Percentiles rank a stretch among this genome's conserved stretches.
Conservation (phyloP, 2,888 invertebrate species). For the Metopia argyrocephala region DNA sequence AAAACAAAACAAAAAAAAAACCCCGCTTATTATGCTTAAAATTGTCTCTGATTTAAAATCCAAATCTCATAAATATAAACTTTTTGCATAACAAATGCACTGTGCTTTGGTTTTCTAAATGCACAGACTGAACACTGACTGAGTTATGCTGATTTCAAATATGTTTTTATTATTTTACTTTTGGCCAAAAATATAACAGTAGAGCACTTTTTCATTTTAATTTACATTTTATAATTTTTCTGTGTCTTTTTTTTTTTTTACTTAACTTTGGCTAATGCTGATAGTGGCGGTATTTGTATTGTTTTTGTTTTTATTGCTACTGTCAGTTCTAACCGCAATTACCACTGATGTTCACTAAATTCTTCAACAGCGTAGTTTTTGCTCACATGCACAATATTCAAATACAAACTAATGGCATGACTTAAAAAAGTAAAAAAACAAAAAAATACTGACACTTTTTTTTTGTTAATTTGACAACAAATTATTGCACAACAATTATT, state of each 20-base stretch:
- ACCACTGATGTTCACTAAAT: conserved; percentile 58
- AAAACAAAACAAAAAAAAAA: neutral
- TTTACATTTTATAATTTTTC: conserved; percentile 7
- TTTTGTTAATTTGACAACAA: too few relatives aligned
- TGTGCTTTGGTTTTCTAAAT: conserved; percentile 12
- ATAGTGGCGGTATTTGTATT: neutral
- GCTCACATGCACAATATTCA: too few relatives aligned
- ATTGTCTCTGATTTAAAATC: conserved; percentile 31
- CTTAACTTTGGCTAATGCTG: neutral
- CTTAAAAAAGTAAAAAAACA: too few relatives aligned
- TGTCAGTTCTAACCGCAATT: conserved; percentile 55
- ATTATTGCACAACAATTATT: too few relatives aligned
- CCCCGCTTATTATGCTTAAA: conserved; percentile 5
- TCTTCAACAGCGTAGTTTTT: conserved; percentile 17
- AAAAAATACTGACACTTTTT: conserved; percentile 11
- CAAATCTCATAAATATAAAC: conserved; percentile 34
- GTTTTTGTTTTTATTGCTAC: conserved; percentile 9
- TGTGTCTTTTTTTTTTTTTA: neutral
- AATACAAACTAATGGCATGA: neutral
- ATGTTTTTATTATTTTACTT: neutral
- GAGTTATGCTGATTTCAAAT: neutral
- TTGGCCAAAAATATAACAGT: conserved; percentile 7
- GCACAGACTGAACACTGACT: conserved; percentile 31
- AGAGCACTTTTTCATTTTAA: neutral
- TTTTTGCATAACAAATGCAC: conserved; percentile 28